Base-by-base conservation (phyloP, 2,113 vertebrate species). In the Neomonachus schauinslandi region DNA sequence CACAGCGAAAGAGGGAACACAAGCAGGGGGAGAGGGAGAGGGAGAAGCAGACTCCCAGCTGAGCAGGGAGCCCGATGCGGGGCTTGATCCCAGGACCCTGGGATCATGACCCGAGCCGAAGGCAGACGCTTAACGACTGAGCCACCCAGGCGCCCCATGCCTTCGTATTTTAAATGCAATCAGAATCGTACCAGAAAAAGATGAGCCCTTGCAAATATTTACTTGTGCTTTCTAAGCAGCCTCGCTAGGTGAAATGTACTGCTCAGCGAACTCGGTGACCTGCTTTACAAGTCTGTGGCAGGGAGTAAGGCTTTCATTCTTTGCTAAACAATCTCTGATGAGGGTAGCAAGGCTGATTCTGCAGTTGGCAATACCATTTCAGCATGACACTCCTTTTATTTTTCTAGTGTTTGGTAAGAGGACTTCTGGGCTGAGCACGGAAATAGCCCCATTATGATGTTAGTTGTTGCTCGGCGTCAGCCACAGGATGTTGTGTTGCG, bases 401-500 rank as follows among this genome's bases (percentile, higher is more conserved):
- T 77, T 51, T 72, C 28, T 19, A 12, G 21, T 46, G 9, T 86
- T 69, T 21, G n/a, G 57, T 49, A 89, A 53, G 61, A 61, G 36
- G 63, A 39, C 13, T 14, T 92, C 39, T 18, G 39, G 22, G 11
- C 22, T 4, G 3, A 4, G 4, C 42, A 22, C 0, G 21, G 57
- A 79, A 82, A 33, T 4, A 31, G 42, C 22, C n/a, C 36, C 72
- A 24, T 36, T 24, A 3, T 13, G 1, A n/a, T 12, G 18, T 2
- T 31, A 2, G 14, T 18, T 26, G 12, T 33, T 19, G 8, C 2
- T n/a, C 3, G 0, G 7, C 36, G 33, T 39, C 16, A 65, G 69
- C 42, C 80, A 14, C 0, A 10, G 26, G 2, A 0, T 3, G 55
- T 9, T 26, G 14, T 15, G 24, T 42, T 22, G 1, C 0, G 1